Conservation (phyloP, 2,797 vertebrate genomes). For the Adrianichthys oophorus region DNA sequence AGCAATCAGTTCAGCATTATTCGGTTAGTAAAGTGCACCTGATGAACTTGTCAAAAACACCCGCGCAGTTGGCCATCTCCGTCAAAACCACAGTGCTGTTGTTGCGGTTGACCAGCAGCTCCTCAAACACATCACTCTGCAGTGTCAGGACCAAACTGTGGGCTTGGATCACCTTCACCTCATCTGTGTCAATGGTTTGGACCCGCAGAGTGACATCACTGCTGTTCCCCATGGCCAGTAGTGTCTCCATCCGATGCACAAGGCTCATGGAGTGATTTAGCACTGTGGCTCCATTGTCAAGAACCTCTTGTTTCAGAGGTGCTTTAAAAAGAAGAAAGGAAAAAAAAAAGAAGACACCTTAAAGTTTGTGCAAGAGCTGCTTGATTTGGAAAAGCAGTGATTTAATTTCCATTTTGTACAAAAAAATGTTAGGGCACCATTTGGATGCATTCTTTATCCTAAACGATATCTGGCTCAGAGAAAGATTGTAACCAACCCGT, state of each 20-base stretch:
- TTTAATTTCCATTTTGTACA: not conserved
- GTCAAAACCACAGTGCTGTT: conserved; percentile 72
- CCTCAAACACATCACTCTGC: conserved; percentile 89
- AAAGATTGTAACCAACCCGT: conserved; percentile 17
- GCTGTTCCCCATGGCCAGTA: conserved; percentile 84
- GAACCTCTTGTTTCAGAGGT: conserved; percentile 82
- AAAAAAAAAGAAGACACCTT: not conserved
- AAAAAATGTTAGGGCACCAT: not conserved
- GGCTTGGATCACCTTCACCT: conserved; percentile 91
- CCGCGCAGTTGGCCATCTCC: conserved; percentile 82
- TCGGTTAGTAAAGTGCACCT: conserved; percentile 71
- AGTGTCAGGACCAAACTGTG: conserved; percentile 90
- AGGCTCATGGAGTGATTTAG: conserved; percentile 91
- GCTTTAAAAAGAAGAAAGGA: conserved; percentile 33
- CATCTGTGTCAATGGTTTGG: conserved; percentile 82
- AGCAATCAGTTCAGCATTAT: too few relatives aligned
- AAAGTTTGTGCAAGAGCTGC: not conserved
- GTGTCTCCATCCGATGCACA: conserved; percentile 87
- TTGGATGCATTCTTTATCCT: conserved; percentile 6
- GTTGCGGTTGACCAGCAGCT: conserved; percentile 84
- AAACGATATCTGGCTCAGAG: conserved; percentile 23
- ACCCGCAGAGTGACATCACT: conserved; percentile 88
- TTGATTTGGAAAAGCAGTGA: not conserved
- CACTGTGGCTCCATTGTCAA: conserved; percentile 76
- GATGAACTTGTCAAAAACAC: conserved; percentile 93